Evolutionary conservation across 2,888 invertebrate species (phyloP).

Genomic region (Dryadula phaetusa): DNA sequence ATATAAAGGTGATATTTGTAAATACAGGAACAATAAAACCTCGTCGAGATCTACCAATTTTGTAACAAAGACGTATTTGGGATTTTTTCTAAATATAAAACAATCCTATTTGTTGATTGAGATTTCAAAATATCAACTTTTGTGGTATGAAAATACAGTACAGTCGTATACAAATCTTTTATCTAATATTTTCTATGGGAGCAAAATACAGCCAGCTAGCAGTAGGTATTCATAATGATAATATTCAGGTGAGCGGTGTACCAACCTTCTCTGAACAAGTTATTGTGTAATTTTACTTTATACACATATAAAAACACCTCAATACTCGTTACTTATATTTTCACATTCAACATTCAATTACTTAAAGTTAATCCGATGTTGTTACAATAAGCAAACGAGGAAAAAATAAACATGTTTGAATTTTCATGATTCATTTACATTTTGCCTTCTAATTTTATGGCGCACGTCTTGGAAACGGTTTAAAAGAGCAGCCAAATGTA

Average conservation of each 20-base stretch:
- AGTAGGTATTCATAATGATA: neutral
- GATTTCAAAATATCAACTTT: too few relatives aligned
- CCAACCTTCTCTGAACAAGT: slow-evolving; percentile 16
- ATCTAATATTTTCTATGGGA: neutral
- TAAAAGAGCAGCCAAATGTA: neutral
- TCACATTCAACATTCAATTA: neutral
- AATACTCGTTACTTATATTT: neutral
- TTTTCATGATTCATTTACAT: neutral
- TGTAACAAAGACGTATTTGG: too few relatives aligned
- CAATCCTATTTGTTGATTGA: too few relatives aligned
- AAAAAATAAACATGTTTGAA: neutral
- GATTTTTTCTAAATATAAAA: too few relatives aligned
- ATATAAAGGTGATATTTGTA: neutral
- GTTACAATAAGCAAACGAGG: neutral
- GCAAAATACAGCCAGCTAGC: neutral
- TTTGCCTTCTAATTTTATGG: neutral
- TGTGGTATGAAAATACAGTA: neutral
- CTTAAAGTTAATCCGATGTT: neutral
- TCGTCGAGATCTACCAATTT: neutral
- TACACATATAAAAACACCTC: neutral
- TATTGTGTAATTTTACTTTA: slow-evolving; percentile 7
- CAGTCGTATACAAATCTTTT: neutral
- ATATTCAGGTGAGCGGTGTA: slow-evolving; percentile 1
- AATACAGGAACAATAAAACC: neutral
- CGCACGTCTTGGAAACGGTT: neutral